Evolutionary conservation across 2,888 invertebrate species (phyloP), one percentile per base, ranked within the genome.

Genomic region (Acanthosoma haemorrhoidale): DNA sequence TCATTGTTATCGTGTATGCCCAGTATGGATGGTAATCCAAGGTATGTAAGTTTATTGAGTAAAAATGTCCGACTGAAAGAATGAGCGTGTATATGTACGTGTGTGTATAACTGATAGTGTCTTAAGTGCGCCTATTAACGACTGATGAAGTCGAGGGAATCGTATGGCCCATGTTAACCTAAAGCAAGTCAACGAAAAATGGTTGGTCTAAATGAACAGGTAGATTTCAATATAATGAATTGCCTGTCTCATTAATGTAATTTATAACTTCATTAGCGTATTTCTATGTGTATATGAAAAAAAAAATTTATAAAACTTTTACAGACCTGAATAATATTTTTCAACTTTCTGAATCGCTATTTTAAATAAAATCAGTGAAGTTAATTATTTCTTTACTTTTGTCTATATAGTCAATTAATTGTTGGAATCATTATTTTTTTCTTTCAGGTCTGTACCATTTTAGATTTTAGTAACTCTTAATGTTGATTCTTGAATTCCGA

Each of bases 191-290:
- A 51, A 25, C 25, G 43, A 51, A 51, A 21, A 51, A 51, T 51
- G 43, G 18, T 43, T n/a, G 16, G 9, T 43, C 18, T 11, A 25
- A 51, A 13, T 5, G 4, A 51, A 51, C 43, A 25, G 43, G n/a
- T 13, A 51, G n/a, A 51, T 18, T 51, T 51, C 43, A 51, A 25
- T 51, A 25, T 13, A 21, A 21, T 11, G 21, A 18, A 51, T 25
- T 4, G 43, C 43, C n/a, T 51, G 25, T 25, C 25, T 51, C 25
- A 51, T 51, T n/a, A 51, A 51, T 51, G 43, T 51, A 51, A 51
- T 25, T 51, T 51, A 25, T 51, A 51, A n/a, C n/a, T n/a, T 51
- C 43, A 51, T 51, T 51, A 51, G 43, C 25, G 43, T 51, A 51
- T 25, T 51, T 25, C 43, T 51, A 25, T 13, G 25, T 25, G 21